phyloP scores from a whole-genome alignment of 2,888 invertebrate genomes.

The Cheilosia soror region DNA sequence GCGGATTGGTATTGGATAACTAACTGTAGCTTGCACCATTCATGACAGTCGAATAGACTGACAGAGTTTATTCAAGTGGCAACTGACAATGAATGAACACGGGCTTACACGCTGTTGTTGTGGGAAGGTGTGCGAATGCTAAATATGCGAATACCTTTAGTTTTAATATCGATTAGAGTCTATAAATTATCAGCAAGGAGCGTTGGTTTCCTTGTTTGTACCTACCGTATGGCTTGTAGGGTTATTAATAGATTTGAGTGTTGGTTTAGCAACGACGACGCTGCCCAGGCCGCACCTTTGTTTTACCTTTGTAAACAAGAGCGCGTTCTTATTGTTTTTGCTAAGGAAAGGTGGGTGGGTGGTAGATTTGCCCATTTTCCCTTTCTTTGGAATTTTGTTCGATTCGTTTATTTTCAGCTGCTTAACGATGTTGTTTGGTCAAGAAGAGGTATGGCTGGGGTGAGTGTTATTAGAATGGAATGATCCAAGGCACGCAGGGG shows the following conservation, averaged over 20 bases:
- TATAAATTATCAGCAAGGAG: slow-evolving; percentile 33
- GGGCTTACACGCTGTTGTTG: slow-evolving; percentile 13
- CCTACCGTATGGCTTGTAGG: slow-evolving; percentile 4
- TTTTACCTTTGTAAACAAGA: slow-evolving; percentile 6
- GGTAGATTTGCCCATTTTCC: neutral
- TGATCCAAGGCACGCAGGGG: no score
- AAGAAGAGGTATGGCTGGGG: neutral
- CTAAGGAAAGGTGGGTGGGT: neutral
- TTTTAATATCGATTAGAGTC: slow-evolving; percentile 45
- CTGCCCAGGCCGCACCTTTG: slow-evolving; percentile 28
- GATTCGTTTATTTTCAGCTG: slow-evolving; percentile 10
- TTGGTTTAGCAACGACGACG: neutral
- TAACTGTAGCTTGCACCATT: slow-evolving; percentile 55
- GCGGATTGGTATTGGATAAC: slow-evolving; percentile 27
- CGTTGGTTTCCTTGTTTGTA: slow-evolving; percentile 36
- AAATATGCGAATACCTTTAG: neutral
- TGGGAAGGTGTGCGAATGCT: slow-evolving; percentile 26
- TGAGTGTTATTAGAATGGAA: no score
- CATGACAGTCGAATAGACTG: slow-evolving; percentile 46
- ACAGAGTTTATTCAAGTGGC: slow-evolving; percentile 48
- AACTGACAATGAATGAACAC: slow-evolving; percentile 59
- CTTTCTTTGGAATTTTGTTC: neutral
- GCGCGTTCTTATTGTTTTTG: neutral
- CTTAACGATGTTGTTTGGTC: slow-evolving; percentile 2
- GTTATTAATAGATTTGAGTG: slow-evolving; percentile 15